Conservation (phyloP, 1,140 invertebrate species). For the Drosophila parabipectinata region DNA sequence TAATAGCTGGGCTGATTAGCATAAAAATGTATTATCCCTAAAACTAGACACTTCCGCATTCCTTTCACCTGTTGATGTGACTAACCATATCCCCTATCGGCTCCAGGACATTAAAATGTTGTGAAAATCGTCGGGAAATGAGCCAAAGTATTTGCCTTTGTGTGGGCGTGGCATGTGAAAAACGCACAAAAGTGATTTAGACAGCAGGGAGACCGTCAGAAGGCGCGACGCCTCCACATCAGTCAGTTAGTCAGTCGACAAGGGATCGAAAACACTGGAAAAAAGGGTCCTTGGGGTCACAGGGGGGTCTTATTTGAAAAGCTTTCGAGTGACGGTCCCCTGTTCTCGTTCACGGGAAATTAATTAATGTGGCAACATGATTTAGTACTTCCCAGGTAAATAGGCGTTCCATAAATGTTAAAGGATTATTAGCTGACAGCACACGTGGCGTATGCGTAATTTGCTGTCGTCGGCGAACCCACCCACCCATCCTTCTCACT, state of each 20-base stretch:
- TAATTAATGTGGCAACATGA: constrained; percentile 81
- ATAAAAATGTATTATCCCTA: not conserved
- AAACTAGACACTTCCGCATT: constrained; percentile 15
- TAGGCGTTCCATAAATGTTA: constrained; percentile 82
- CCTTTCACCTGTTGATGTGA: constrained; percentile 32
- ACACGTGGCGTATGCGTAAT: constrained; percentile 79
- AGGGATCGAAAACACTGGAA: constrained; percentile 6
- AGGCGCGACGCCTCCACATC: constrained; percentile 59
- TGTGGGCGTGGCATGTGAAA: constrained; percentile 42
- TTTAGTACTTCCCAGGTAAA: constrained; percentile 83
- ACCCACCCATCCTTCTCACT: constrained; percentile 10
- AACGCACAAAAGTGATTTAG: constrained; percentile 81
- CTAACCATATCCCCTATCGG: constrained; percentile 26
- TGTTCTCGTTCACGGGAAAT: constrained; percentile 73
- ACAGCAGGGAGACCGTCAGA: constrained; percentile 46
- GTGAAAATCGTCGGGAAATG: constrained; percentile 56
- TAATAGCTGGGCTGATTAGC: not conserved
- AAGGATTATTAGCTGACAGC: constrained; percentile 82
- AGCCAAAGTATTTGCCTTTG: constrained; percentile 46
- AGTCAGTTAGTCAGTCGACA: constrained; percentile 41
- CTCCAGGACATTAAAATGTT: constrained; percentile 35
- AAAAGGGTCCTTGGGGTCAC: not conserved
- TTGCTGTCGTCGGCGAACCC: constrained; percentile 48
- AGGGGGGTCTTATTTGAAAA: constrained; percentile 4
- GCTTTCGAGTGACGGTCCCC: constrained; percentile 31